These are phyloP conservation scores for Neodon shergylaensis DNA, from an alignment of 2,113 vertebrate genomes.

Conservation along the genomic window DNA sequence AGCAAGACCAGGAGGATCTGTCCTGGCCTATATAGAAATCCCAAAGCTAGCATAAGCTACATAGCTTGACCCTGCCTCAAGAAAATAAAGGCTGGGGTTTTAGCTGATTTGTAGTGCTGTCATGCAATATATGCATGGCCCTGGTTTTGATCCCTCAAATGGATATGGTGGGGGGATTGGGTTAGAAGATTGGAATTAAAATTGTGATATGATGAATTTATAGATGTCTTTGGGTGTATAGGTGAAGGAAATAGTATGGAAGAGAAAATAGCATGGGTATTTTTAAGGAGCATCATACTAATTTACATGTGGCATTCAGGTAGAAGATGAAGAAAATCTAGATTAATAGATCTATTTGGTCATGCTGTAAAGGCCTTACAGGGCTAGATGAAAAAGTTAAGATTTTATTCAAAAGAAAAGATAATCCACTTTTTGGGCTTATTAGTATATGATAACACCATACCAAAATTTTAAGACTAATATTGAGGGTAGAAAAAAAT, in stretches of 20 bases:
- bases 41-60: background rate
- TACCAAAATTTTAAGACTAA: constrained; percentile 18
- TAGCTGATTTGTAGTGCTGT: background rate
- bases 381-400: background rate
- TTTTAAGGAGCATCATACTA: constrained; percentile 10
- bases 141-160: background rate
- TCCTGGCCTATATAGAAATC: background rate
- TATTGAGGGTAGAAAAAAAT: background rate
- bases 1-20: background rate
- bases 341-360: background rate
- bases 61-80: background rate
- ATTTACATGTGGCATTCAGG: background rate
- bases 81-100: background rate
- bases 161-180: background rate
- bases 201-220: constrained; percentile 51
- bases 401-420: constrained; percentile 39
- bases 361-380: background rate
- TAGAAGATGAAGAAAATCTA: constrained; percentile 29
- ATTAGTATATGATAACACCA: background rate
- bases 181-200: background rate
- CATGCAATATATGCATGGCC: background rate
- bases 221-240: constrained; percentile 8
- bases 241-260: constrained; percentile 31
- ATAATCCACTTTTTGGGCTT: background rate
- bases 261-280: constrained; percentile 40